A percentile compares a stretch with the other conserved stretches of the same genome.
Conservation (phyloP, 2,113 vertebrate species). For the Nycticebus coucang region DNA sequence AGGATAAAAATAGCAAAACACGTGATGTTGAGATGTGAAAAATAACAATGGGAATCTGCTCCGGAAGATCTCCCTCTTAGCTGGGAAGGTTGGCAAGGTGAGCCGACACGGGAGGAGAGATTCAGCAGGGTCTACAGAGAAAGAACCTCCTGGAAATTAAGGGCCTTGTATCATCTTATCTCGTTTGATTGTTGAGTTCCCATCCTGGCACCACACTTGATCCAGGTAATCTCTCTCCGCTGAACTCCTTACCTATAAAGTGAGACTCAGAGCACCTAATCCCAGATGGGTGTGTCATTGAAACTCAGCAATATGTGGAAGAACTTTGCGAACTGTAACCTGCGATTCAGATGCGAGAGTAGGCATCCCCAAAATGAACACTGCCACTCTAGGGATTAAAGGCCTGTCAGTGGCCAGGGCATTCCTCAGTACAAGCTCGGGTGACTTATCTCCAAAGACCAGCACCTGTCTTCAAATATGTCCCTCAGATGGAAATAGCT, state of each 20-base stretch:
- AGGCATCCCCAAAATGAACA: neutral
- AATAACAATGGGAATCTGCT: slow-evolving; percentile 62
- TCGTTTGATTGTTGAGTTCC: neutral
- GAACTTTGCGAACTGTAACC: neutral
- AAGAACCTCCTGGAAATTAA: neutral
- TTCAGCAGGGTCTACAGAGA: neutral
- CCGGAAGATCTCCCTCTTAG: neutral
- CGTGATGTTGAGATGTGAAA: slow-evolving; percentile 64
- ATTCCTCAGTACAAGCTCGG: neutral
- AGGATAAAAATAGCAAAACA: slow-evolving; percentile 77
- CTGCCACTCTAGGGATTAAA: neutral
- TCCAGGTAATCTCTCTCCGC: neutral
- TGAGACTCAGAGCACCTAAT: neutral
- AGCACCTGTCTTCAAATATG: neutral
- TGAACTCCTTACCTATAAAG: neutral
- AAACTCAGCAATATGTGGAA: neutral
- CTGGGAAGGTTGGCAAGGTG: neutral
- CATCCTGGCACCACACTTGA: too few relatives aligned
- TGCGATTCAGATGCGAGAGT: neutral
- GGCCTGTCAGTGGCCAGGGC: neutral
- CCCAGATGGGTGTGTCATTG: fast-evolving
- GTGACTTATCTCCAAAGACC: neutral
- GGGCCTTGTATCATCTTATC: neutral
- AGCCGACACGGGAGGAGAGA: slow-evolving; percentile 12
- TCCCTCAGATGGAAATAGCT: neutral